phyloP scores from a whole-genome alignment of 1,140 invertebrate genomes.

The Drosophila teissieri region DNA sequence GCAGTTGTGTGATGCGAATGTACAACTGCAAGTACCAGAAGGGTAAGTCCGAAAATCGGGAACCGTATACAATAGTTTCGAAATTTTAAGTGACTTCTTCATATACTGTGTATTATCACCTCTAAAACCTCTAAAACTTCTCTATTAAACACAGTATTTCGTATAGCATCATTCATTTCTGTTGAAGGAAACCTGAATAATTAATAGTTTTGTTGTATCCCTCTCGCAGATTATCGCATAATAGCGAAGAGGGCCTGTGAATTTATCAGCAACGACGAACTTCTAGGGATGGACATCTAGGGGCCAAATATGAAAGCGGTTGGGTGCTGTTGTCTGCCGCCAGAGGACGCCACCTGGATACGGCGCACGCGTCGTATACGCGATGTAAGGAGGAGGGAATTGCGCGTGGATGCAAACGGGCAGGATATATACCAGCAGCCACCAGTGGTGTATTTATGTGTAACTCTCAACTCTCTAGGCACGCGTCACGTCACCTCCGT shows the following conservation, averaged over 20 bases:
- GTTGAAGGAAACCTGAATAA: no score
- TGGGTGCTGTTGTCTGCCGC: not conserved
- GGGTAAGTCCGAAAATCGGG: slow-evolving; percentile 20
- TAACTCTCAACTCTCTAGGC: slow-evolving; percentile 6
- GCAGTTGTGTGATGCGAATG: slow-evolving; percentile 64
- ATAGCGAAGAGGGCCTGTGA: slow-evolving; percentile 61
- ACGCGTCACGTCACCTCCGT: slow-evolving; percentile 7
- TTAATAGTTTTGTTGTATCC: not conserved
- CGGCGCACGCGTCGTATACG: slow-evolving; percentile 43
- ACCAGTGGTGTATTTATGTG: slow-evolving; percentile 4
- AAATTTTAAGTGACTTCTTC: no score
- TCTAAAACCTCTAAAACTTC: no score
- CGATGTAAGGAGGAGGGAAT: slow-evolving; percentile 3
- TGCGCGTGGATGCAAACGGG: slow-evolving; percentile 2
- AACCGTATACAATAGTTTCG: no score
- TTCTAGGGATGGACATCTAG: slow-evolving; percentile 48
- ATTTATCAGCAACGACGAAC: slow-evolving; percentile 58
- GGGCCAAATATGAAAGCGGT: not conserved
- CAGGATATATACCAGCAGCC: slow-evolving; percentile 7
- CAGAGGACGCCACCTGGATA: slow-evolving; percentile 14
- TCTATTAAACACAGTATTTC: no score
- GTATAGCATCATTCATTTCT: no score
- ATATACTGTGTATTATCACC: no score
- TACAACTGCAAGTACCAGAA: slow-evolving; percentile 74
- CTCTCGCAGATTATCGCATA: slow-evolving; percentile 54